A percentile compares a stretch with the other conserved stretches of the same genome.
phyloP scores from a whole-genome alignment of 2,113 vertebrate genomes.

The Nothoprocta pentlandii region DNA sequence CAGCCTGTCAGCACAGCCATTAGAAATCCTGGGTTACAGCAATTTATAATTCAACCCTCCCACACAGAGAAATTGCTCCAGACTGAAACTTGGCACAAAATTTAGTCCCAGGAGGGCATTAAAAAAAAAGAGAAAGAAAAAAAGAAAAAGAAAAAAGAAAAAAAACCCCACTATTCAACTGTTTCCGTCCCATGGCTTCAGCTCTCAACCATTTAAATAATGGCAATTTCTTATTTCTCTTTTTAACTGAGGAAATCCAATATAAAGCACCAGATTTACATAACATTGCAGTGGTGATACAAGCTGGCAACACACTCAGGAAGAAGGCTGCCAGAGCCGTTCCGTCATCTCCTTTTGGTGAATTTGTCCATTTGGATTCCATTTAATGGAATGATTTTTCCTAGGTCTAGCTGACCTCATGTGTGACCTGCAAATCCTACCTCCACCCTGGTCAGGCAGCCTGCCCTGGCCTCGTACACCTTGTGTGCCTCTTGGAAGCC shows the following conservation, averaged over 20 bases:
- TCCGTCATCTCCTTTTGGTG: slow-evolving; percentile 52
- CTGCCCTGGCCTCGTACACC: background rate
- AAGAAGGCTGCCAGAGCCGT: slow-evolving; percentile 56
- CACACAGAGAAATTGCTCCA: slow-evolving; percentile 68
- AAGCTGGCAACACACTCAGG: slow-evolving; percentile 66
- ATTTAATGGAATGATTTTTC: slow-evolving; percentile 47
- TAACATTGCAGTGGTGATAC: slow-evolving; percentile 67
- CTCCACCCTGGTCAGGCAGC: background rate
- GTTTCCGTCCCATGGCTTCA: slow-evolving; percentile 64
- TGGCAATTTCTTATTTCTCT: slow-evolving; percentile 70
- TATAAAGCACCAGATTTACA: slow-evolving; percentile 75
- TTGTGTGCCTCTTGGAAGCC: background rate
- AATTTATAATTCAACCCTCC: slow-evolving; percentile 74
- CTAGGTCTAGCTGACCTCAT: slow-evolving; percentile 36
- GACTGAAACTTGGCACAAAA: slow-evolving; percentile 74
- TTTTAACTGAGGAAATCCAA: slow-evolving; percentile 71
- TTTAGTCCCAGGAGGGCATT: slow-evolving; percentile 69
- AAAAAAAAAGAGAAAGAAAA: slow-evolving; percentile 61
- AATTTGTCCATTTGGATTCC: slow-evolving; percentile 52
- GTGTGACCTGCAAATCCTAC: slow-evolving; percentile 25
- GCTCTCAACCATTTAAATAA: slow-evolving; percentile 63
- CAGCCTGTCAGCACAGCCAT: slow-evolving; percentile 71
- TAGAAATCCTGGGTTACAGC: slow-evolving; percentile 57
- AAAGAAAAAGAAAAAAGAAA: background rate
- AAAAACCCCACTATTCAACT: slow-evolving; percentile 32